phyloP scores from a whole-genome alignment of 2,113 vertebrate species.

The Cyanoderma ruficeps region DNA sequence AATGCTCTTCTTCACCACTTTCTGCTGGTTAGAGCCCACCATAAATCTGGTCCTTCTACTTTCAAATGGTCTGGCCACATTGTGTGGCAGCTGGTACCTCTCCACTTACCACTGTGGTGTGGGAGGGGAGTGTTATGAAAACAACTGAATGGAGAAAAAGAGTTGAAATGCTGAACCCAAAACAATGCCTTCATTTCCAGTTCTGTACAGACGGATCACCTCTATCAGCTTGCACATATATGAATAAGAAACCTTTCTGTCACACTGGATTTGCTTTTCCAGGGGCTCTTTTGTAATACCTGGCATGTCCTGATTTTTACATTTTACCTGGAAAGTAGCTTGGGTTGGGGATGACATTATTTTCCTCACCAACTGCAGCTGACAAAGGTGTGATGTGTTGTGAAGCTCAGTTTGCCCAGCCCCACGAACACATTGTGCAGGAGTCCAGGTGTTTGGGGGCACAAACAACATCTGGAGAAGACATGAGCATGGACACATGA shows the following conservation, averaged over 20 bases:
- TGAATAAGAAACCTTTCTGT: background rate
- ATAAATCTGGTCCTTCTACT: constrained; percentile 41
- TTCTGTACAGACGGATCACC: background rate
- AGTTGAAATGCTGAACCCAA: background rate
- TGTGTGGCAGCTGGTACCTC: background rate
- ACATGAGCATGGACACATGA: background rate
- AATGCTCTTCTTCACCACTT: background rate
- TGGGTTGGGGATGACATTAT: background rate
- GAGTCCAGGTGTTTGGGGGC: background rate
- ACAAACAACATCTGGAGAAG: constrained; percentile 3
- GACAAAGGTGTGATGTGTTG: background rate
- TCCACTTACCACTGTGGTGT: background rate
- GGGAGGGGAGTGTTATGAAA: background rate
- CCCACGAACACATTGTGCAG: background rate
- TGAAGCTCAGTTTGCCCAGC: background rate
- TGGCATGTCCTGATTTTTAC: background rate
- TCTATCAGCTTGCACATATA: background rate
- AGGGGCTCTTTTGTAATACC: background rate
- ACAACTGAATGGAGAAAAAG: background rate
- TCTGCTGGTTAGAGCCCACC: background rate
- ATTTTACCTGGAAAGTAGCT: background rate
- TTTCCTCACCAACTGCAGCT: background rate
- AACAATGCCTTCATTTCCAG: background rate
- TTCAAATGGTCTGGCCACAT: constrained; percentile 46
- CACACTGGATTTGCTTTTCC: background rate